A percentile compares a stretch with the other conserved stretches of the same genome.
Evolutionary conservation across 1,140 invertebrate genomes (phyloP).

Genomic region (Argopecten irradians): DNA sequence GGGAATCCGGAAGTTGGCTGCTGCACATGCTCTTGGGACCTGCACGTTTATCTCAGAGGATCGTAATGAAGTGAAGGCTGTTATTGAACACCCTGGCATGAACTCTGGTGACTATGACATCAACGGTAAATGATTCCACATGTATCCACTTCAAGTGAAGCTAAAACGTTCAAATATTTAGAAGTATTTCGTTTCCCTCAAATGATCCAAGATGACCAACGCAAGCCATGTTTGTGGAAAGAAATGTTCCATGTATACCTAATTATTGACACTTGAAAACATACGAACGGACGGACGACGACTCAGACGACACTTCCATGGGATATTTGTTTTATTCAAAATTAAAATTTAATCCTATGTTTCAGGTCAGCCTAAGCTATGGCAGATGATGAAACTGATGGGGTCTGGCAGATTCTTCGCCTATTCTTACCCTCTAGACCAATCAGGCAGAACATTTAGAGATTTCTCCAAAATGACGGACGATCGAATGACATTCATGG

Average conservation of each 20-base stretch:
- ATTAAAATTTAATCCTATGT: too few relatives aligned
- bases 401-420: conserved; percentile 50
- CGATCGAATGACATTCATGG: conserved; percentile 54
- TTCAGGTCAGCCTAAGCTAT: conserved; percentile 54
- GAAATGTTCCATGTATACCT: background rate
- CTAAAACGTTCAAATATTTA: too few relatives aligned
- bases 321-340: too few relatives aligned
- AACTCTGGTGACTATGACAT: conserved; percentile 19
- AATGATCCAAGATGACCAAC: background rate
- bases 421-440: conserved; percentile 53
- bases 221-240: background rate
- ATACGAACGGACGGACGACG: too few relatives aligned
- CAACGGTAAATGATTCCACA: too few relatives aligned
- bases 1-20: background rate
- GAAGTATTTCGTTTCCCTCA: too few relatives aligned
- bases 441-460: conserved; percentile 53
- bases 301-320: too few relatives aligned
- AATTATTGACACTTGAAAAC: background rate
- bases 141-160: too few relatives aligned
- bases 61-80: conserved; percentile 24
- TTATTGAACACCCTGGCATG: conserved; percentile 22
- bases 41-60: conserved; percentile 29
- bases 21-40: background rate
- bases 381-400: conserved; percentile 57
- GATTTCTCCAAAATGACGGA: conserved; percentile 55